phyloP scores from a whole-genome alignment of 2,797 vertebrate genomes.

The Argyrosomus regius region DNA sequence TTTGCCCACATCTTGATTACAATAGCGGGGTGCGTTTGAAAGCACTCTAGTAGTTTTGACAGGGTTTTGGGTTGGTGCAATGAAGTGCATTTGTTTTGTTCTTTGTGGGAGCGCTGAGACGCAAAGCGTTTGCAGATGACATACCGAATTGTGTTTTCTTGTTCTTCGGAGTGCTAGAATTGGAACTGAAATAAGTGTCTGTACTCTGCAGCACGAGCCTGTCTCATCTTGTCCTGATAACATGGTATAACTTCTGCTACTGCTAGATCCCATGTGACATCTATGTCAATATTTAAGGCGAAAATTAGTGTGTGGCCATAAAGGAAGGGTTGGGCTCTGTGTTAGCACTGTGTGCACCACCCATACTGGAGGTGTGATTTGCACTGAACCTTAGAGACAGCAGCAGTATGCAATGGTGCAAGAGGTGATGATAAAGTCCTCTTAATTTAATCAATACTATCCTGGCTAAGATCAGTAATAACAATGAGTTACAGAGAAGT shows the following conservation, averaged over 20 bases:
- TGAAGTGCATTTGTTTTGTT: slow-evolving; percentile 17
- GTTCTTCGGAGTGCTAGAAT: background rate
- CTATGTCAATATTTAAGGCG: background rate
- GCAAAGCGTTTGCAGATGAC: background rate
- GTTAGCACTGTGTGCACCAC: too few relatives aligned
- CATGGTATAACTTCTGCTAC: too few relatives aligned
- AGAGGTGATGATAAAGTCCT: background rate
- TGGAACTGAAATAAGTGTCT: too few relatives aligned
- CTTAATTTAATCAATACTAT: background rate
- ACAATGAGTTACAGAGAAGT: background rate
- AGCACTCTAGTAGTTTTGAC: background rate
- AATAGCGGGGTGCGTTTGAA: background rate
- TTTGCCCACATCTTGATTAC: slow-evolving; percentile 1
- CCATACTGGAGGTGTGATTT: background rate
- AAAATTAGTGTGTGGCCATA: background rate
- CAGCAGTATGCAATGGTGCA: background rate
- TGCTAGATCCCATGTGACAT: background rate
- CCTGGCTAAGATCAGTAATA: background rate
- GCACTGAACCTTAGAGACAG: background rate
- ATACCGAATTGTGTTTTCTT: background rate
- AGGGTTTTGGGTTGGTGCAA: background rate
- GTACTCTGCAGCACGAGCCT: background rate
- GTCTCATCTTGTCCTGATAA: background rate
- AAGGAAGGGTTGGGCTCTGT: background rate
- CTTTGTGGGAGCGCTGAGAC: background rate